Conservation (phyloP, 1,140 invertebrate species). For the Papilio helenus region DNA sequence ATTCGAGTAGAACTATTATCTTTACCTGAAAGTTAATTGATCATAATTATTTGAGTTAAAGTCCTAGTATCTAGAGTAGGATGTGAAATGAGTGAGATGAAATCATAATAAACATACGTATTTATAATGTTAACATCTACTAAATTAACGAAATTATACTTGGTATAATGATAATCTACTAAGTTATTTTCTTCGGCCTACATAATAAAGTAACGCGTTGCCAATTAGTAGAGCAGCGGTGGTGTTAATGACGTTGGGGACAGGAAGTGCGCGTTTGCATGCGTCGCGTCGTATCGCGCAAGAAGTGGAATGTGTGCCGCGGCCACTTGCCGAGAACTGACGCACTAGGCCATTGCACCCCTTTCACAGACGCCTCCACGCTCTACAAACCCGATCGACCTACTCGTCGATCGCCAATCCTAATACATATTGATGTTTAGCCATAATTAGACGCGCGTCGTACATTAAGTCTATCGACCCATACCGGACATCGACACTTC, state of each 20-base stretch:
- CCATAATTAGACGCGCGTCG: slow-evolving; percentile 27
- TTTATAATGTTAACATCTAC: too few species aligned
- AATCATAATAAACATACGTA: too few species aligned
- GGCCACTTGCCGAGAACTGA: slow-evolving; percentile 64
- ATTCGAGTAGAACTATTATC: neutral
- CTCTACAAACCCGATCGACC: slow-evolving; percentile 76
- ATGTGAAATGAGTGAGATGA: too few species aligned
- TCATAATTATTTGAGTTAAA: too few species aligned
- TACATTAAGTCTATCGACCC: slow-evolving; percentile 21
- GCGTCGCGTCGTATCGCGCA: slow-evolving; percentile 69
- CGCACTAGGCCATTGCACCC: slow-evolving; percentile 78
- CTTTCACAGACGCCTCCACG: slow-evolving; percentile 77
- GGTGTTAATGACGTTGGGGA: slow-evolving; percentile 43
- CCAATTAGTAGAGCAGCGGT: slow-evolving; percentile 27
- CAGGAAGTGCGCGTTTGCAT: slow-evolving; percentile 67
- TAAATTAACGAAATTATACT: neutral
- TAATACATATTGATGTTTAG: slow-evolving; percentile 60
- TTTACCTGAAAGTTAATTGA: too few species aligned
- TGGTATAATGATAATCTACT: neutral
- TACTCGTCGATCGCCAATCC: slow-evolving; percentile 55
- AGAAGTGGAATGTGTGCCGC: slow-evolving; percentile 76
- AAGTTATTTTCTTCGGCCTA: neutral
- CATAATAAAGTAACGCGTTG: neutral
- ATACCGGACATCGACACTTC: slow-evolving; percentile 22
- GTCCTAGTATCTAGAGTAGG: too few species aligned